phyloP scores from a whole-genome alignment of 1,140 invertebrate genomes.

The Drosophila yakuba region DNA sequence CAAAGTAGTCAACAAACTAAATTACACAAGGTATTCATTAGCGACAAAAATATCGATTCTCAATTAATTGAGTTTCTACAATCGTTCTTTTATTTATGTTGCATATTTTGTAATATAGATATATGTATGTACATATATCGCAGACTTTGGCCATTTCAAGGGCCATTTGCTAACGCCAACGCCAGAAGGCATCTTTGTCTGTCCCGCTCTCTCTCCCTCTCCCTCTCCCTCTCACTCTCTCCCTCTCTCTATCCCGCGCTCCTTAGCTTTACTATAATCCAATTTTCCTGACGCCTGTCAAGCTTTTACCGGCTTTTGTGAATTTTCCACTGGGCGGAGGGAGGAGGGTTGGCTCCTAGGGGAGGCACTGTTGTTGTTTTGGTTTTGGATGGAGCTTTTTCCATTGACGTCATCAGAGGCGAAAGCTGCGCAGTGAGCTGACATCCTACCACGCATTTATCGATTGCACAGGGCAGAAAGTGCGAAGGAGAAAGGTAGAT shows the following conservation, averaged over 20 bases:
- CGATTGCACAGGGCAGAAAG: constrained; percentile 43
- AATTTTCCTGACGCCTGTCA: constrained; percentile 55
- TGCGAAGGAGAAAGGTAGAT: not conserved
- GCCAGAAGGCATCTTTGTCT: constrained; percentile 9
- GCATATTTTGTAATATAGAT: not conserved
- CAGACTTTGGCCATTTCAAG: constrained; percentile 70
- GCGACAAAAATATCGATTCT: no score
- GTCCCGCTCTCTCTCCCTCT: constrained; percentile 8
- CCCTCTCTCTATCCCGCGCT: constrained; percentile 5
- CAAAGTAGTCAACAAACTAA: not conserved
- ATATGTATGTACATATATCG: no score
- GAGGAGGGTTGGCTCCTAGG: constrained; percentile 13
- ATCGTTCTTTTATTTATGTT: no score
- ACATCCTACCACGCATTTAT: constrained; percentile 76
- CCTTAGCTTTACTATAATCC: constrained; percentile 70
- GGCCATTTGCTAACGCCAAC: constrained; percentile 56
- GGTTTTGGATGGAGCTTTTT: constrained; percentile 62
- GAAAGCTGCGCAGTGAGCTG: constrained; percentile 77
- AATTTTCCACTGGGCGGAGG: not conserved
- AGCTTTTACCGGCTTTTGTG: constrained; percentile 73
- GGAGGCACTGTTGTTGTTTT: constrained; percentile 58
- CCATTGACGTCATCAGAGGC: constrained; percentile 81
- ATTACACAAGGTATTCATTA: not conserved
- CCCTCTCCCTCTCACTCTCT: no score
- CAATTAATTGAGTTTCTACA: no score